Evolutionary conservation across 2,888 invertebrate genomes (phyloP).

Genomic region (Erebia palarica): DNA sequence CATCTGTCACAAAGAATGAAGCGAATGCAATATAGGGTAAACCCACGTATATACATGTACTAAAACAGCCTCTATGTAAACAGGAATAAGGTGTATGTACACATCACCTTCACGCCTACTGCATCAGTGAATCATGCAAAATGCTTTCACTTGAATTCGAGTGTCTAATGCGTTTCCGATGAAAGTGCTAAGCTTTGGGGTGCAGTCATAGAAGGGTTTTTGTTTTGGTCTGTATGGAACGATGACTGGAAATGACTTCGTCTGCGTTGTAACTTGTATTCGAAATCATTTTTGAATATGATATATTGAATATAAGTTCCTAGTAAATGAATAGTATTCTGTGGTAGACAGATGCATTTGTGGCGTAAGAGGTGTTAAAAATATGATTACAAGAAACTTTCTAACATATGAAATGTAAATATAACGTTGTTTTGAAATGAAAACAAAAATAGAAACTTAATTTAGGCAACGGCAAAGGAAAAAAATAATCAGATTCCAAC

Average conservation of each 20-base stretch:
- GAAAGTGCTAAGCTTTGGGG: constrained; percentile 36
- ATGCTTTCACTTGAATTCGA: constrained; percentile 39
- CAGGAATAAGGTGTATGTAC: constrained; percentile 14
- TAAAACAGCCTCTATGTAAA: background rate
- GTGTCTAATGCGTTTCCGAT: constrained; percentile 40
- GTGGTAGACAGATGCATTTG: background rate
- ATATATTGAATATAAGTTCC: no score
- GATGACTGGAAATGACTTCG: background rate
- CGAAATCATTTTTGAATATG: background rate
- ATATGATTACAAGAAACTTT: background rate
- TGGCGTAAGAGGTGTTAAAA: background rate
- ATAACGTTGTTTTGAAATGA: background rate
- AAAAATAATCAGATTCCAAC: background rate
- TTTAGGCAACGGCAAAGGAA: background rate
- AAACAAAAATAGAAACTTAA: background rate
- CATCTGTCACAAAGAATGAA: constrained; percentile 55
- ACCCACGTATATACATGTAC: background rate
- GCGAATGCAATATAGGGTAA: constrained; percentile 32
- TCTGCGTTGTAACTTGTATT: background rate
- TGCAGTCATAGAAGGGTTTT: constrained; percentile 33
- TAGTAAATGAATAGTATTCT: no score
- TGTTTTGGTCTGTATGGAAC: background rate
- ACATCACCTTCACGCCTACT: constrained; percentile 29
- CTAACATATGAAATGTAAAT: background rate
- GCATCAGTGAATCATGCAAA: constrained; percentile 37